Evolutionary conservation across 64 coral and sea anemone genomes (phyloP).

Genomic region (Actinia tenebrosa): DNA sequence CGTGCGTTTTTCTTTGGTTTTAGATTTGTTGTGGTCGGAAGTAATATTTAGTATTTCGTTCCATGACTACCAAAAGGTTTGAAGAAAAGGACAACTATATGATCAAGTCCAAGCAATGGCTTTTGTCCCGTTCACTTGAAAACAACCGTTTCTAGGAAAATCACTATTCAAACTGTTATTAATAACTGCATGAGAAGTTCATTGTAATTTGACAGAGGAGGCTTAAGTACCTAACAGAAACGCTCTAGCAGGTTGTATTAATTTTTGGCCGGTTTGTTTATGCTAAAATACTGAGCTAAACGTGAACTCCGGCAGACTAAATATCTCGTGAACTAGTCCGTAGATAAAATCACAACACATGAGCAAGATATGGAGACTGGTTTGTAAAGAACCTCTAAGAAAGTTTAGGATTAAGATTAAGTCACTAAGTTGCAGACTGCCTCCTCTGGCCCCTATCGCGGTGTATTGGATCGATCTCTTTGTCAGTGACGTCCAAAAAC

Average conservation of each 20-base stretch:
- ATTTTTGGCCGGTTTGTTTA: too few species aligned
- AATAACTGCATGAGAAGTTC: conserved; percentile 18
- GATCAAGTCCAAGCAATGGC: not conserved
- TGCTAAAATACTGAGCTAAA: too few species aligned
- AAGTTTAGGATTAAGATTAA: conserved; percentile 27
- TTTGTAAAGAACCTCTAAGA: not conserved
- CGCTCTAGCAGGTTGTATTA: not conserved
- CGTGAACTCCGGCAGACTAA: not conserved
- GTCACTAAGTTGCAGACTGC: conserved; percentile 1
- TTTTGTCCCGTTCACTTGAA: not conserved
- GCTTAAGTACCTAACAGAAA: conserved; percentile 12
- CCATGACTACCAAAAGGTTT: conserved; percentile 1
- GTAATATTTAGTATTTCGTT: not conserved
- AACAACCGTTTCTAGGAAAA: conserved; percentile 17
- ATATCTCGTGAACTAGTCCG: not conserved
- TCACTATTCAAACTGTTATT: conserved; percentile 23
- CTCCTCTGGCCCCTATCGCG: not conserved
- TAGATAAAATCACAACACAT: conserved; percentile 13
- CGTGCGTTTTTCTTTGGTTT: not conserved
- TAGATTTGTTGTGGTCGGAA: not conserved
- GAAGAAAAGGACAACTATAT: not conserved
- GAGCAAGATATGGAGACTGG: conserved; percentile 11
- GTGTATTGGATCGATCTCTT: conserved; percentile 19
- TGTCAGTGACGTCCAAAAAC: conserved; percentile 9
- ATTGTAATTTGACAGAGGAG: conserved; percentile 6